Evolutionary conservation across 2,888 invertebrate genomes (phyloP).

Genomic region (Xestia sexstrigata): DNA sequence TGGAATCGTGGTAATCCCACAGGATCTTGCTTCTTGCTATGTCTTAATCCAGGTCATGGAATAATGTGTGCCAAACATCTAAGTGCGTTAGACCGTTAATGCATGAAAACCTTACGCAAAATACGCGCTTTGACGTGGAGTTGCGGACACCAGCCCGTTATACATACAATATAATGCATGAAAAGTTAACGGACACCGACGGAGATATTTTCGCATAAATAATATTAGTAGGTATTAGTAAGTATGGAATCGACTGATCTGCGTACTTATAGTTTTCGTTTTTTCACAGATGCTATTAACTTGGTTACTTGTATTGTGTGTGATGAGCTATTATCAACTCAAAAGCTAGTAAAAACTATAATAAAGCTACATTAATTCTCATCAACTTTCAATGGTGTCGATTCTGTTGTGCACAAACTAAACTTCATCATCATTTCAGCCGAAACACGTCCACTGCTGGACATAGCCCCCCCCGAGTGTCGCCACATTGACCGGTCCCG

Average conservation of each 20-base stretch:
- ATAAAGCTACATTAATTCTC: conserved; percentile 26
- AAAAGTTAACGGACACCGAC: not conserved
- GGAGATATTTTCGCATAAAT: not conserved
- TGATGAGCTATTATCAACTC: conserved; percentile 16
- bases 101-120: too few relatives aligned
- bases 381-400: too few relatives aligned
- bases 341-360: conserved; percentile 26
- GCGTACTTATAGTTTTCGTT: not conserved
- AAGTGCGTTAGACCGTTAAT: not conserved
- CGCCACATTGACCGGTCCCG: too few relatives aligned
- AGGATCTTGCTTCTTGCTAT: not conserved
- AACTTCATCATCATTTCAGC: too few relatives aligned
- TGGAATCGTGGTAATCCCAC: too few relatives aligned
- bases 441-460: too few relatives aligned
- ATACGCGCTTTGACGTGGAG: too few relatives aligned
- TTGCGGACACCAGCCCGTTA: too few relatives aligned
- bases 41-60: not conserved
- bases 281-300: not conserved
- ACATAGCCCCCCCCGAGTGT: too few relatives aligned
- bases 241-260: not conserved
- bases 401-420: too few relatives aligned
- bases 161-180: too few relatives aligned
- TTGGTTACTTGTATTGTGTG: not conserved
- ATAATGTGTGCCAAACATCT: not conserved
- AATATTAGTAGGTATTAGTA: not conserved